These are phyloP conservation scores for Emydura subglobosa DNA, from an alignment of 2,113 vertebrate genomes.

Conservation along the genomic window DNA sequence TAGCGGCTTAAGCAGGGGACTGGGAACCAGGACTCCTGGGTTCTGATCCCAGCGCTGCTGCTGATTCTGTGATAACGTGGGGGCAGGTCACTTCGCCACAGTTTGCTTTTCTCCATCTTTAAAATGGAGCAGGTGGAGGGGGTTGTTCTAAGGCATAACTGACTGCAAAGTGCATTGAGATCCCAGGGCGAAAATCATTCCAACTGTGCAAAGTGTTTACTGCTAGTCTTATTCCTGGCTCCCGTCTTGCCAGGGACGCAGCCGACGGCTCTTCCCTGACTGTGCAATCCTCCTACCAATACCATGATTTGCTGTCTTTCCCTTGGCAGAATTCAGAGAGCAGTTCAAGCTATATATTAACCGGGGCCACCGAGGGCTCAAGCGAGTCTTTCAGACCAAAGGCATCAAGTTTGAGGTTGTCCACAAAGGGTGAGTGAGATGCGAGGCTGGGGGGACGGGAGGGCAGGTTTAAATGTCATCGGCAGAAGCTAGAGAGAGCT, in stretches of 20 bases:
- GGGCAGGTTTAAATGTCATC: neutral
- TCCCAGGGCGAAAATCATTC: too few relatives aligned
- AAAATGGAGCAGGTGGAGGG: too few relatives aligned
- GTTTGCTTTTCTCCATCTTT: neutral
- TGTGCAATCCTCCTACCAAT: neutral
- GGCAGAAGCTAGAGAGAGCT: too few relatives aligned
- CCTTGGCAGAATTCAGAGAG: slow-evolving; percentile 85
- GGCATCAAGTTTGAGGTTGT: slow-evolving; percentile 93
- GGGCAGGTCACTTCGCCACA: too few relatives aligned
- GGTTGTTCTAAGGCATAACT: neutral
- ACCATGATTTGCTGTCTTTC: neutral
- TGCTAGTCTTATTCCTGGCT: neutral
- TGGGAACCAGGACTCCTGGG: neutral
- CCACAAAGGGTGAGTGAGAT: slow-evolving; percentile 87
- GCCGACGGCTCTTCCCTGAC: too few relatives aligned
- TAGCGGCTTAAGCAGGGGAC: neutral
- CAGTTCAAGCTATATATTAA: slow-evolving; percentile 90
- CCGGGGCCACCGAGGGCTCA: slow-evolving; percentile 86
- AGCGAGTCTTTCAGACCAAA: slow-evolving; percentile 88
- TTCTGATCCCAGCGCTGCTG: neutral
- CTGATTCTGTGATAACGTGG: neutral
- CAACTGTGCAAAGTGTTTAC: neutral
- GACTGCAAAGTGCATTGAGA: neutral
- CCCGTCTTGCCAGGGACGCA: too few relatives aligned
- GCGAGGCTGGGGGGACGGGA: neutral